phyloP scores from a whole-genome alignment of 2,797 vertebrate species.

The Hapalemur alaotrensis region DNA sequence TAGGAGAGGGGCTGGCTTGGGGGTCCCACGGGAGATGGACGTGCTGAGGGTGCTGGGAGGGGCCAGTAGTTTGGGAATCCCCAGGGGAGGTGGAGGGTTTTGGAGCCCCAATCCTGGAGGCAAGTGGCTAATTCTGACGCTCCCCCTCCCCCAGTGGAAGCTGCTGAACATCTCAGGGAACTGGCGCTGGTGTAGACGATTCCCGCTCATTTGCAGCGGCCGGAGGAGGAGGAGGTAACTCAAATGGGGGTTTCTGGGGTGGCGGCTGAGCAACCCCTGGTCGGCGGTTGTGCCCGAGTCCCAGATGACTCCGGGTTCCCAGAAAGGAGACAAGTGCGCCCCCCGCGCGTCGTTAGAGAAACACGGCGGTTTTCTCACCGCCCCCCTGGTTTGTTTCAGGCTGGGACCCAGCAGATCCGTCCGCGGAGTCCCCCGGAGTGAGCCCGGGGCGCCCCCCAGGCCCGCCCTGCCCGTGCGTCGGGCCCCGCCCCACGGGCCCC shows the following conservation, averaged over 20 bases:
- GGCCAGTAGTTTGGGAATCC: not conserved
- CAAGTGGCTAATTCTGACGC: not conserved
- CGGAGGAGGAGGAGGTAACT: not conserved
- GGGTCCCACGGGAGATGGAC: not conserved
- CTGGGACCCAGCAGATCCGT: not conserved
- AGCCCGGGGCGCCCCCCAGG: not conserved
- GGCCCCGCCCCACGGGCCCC: not conserved
- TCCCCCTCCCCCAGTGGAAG: not conserved
- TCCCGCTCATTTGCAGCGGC: not conserved
- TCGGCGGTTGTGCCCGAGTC: not conserved
- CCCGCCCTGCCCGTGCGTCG: not conserved
- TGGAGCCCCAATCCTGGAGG: not conserved
- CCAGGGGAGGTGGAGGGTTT: not conserved
- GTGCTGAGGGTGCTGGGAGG: not conserved
- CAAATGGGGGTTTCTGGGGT: not conserved
- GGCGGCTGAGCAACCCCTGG: not conserved
- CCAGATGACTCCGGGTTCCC: not conserved
- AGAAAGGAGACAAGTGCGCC: not conserved
- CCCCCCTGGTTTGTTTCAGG: constrained; percentile 49
- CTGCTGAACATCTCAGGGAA: not conserved
- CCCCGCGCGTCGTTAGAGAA: not conserved
- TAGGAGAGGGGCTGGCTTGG: not conserved
- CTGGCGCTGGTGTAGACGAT: not conserved
- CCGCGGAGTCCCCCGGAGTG: not conserved
- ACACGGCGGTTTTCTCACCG: not conserved